Evolutionary conservation across 2,888 invertebrate species (phyloP), one percentile per base, ranked within the genome.

Genomic region (Pecten maximus): DNA sequence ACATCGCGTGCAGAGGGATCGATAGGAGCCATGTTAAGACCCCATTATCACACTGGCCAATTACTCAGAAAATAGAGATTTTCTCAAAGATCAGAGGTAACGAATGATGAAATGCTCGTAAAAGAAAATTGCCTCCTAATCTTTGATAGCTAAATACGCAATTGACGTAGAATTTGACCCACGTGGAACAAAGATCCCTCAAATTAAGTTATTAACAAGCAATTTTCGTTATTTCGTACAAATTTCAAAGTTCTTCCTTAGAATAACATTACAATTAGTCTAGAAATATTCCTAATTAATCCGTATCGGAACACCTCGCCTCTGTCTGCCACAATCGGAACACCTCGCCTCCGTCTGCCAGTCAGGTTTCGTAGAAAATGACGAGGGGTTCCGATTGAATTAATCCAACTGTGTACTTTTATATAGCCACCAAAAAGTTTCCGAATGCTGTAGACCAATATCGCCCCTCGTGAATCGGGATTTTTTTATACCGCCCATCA

Each of bases 41-140:
- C 74, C 74, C 35, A 23, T 28, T 74, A 74, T 28, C 35, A 35
- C 8, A 8, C 74, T 74, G 4, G 10, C 19, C 12, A 23, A 74
- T 28, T 35, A 74, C 35, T 28, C 28, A 35, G 23, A 74, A 8
- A 35, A 74, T 74, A 8, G 35, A 28, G 23, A 74, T 15, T 74
- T 74, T 74, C 74, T 74, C 0, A 74, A 74, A 74, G 74, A 74
- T 74, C 74, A 74, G 35, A 74, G 74, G 74, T 74, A 74, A 12
- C 2, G 28, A 2, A 35, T 2, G 35, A 74, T 74, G 35, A 74
- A 74, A 74, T 8, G 74, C 35, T 35, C 35, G 74, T 74, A 74
- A 74, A 28, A 35, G 35, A 74, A 74, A 35, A 28, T 10, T 44
- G 28, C 23, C 35, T 74, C 35, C 74, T 74, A 28, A 12, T 74